Base-by-base conservation (phyloP, 2,797 vertebrate genomes). In the Arremon brunneinucha region DNA sequence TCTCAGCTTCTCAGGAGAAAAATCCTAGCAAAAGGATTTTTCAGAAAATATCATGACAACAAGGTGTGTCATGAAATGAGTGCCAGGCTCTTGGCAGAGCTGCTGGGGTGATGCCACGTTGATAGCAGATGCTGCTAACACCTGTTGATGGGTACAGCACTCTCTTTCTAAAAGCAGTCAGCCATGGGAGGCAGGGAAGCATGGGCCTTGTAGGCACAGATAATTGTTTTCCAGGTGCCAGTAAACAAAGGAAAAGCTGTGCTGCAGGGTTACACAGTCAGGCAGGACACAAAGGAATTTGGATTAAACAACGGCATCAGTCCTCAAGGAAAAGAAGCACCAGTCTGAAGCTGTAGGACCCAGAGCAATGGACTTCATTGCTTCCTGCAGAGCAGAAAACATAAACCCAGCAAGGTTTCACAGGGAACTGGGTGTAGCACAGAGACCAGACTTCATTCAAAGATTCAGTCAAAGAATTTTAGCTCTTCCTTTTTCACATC, bases 31-130 rank as follows among this genome's bases (percentile, higher is more conserved):
- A 19, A 19, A 30, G 17, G 11, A 52, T 52, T 52, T 52, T 52
- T 30, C 50, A 52, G 28, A 52, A 52, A 52, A 52, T 52, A 52
- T 52, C 50, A 30, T 30, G 28, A 3, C 1, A 1, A 52, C 50
- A 52, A 3, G 50, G 50, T 39, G 72, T 52, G 37, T 23, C 55
- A 60, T 3, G 19, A 35, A 46, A 83, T 2, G 7, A 79, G 37
- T 14, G 72, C 78, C 94, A 86, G 88, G 74, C 83, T 65, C 12
- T 80, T 79, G 92, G 96, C 89, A 96, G 63, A 85, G 60, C 81
- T 87, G 87, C 47, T 34, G 27, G 81, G 91, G n/a, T 6, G 63
- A 62, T 93, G 88, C 92, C 34, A 50, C 5, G 23, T 22, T 41
- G 68, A 32, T 4, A 83, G 87, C 78, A 89, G 91, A 79, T 87